Percentiles rank a stretch among this genome's conserved stretches.
These are phyloP conservation scores for Ardeotis arabs DNA, from an alignment of 2,113 vertebrate genomes.

Conservation along the genomic window DNA sequence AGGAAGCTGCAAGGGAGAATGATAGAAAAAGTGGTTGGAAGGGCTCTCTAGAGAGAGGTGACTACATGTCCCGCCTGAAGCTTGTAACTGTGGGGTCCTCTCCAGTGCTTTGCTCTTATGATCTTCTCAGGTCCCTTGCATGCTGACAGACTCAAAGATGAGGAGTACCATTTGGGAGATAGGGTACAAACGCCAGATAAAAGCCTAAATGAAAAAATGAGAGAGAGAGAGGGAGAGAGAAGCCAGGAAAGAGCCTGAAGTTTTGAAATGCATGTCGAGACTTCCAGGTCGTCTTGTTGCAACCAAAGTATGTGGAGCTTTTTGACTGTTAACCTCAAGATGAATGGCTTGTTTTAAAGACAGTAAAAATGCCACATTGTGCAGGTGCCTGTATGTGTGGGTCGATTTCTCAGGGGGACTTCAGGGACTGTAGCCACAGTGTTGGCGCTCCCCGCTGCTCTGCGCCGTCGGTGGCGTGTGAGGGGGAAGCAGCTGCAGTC, in stretches of 20 bases:
- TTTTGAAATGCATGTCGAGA: not conserved
- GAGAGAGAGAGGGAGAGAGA: not conserved
- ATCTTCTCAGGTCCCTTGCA: not conserved
- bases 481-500: slow-evolving; percentile 7
- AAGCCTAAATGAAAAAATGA: not conserved
- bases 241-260: not conserved
- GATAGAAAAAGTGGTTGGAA: not conserved
- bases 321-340: slow-evolving; percentile 12
- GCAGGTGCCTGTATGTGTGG: slow-evolving; percentile 12
- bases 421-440: not conserved
- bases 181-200: not conserved
- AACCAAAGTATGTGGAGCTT: not conserved
- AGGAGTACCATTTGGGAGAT: not conserved
- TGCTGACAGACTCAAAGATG: not conserved
- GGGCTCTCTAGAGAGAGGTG: not conserved
- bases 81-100: not conserved
- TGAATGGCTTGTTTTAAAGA: slow-evolving; percentile 35
- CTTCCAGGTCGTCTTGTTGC: not conserved
- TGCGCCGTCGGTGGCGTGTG: rapidly evolving
- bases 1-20: not conserved
- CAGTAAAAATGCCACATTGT: slow-evolving; percentile 27
- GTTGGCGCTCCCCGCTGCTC: rapidly evolving
- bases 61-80: not conserved
- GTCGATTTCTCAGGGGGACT: not conserved
- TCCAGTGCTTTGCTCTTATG: not conserved